These are phyloP conservation scores for Lanistes nyassanus DNA, from an alignment of 1,140 invertebrate genomes.

Conservation along the genomic window DNA sequence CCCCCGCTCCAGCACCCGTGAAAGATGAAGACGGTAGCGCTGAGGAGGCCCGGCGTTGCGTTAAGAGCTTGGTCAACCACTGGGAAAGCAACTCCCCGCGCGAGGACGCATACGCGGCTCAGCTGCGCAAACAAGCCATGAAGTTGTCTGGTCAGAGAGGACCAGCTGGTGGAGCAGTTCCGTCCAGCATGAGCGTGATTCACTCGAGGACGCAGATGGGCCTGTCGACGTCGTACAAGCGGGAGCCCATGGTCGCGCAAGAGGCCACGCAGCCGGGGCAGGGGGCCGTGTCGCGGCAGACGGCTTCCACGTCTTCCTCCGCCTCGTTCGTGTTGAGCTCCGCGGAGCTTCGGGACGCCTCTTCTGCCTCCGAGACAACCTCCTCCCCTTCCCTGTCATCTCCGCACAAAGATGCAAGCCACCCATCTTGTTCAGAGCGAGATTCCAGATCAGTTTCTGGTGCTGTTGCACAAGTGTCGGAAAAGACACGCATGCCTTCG, in stretches of 20 bases:
- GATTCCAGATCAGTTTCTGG: no score
- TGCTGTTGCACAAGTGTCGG: slow-evolving; percentile 12
- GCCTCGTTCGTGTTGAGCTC: slow-evolving; percentile 12
- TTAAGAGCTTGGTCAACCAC: slow-evolving; percentile 32
- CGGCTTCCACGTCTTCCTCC: slow-evolving; percentile 20
- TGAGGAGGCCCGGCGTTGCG: slow-evolving; percentile 33
- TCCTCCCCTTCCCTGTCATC: neutral
- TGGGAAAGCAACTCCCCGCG: slow-evolving; percentile 43
- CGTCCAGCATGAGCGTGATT: slow-evolving; percentile 34
- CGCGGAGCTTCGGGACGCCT: neutral
- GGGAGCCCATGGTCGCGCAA: slow-evolving; percentile 42
- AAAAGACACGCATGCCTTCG: neutral
- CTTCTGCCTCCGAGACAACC: neutral
- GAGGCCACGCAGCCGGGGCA: slow-evolving; percentile 42
- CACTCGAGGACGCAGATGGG: slow-evolving; percentile 37
- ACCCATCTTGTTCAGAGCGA: no score
- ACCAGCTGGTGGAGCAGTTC: neutral
- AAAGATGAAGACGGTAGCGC: slow-evolving; percentile 20
- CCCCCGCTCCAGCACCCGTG: slow-evolving; percentile 6
- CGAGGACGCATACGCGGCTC: slow-evolving; percentile 51
- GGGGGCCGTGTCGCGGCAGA: neutral
- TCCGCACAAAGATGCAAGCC: neutral
- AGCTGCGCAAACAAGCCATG: slow-evolving; percentile 49
- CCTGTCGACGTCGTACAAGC: slow-evolving; percentile 52
- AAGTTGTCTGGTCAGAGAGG: slow-evolving; percentile 46